Evolutionary conservation across 2,797 vertebrate genomes (phyloP).

Genomic region (Mus spretus): DNA sequence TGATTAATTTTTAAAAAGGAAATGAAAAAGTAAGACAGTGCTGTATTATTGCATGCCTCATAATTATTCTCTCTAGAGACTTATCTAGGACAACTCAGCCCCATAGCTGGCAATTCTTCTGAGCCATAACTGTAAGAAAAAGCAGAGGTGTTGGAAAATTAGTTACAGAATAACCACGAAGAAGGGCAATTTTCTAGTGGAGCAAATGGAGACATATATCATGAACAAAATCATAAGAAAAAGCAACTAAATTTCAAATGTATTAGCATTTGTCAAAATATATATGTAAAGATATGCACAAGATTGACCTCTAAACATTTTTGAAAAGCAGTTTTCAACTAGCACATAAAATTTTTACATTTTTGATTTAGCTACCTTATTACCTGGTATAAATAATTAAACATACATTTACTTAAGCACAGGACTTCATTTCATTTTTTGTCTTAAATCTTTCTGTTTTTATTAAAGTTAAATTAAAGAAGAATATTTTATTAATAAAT

Average conservation of each 20-base stretch:
- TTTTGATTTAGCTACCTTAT: conserved; percentile 54
- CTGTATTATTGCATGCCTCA: not conserved
- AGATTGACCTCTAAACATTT: not conserved
- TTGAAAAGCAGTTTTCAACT: not conserved
- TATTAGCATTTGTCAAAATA: not conserved
- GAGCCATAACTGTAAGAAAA: not conserved
- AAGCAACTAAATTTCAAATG: not conserved
- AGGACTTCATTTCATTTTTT: not conserved
- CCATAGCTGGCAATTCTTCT: not conserved
- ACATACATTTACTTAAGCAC: conserved; percentile 19
- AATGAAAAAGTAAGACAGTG: not conserved
- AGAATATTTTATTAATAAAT: conserved; percentile 41
- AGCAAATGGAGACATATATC: not conserved
- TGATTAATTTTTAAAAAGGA: not conserved
- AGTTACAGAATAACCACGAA: not conserved
- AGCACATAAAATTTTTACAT: not conserved
- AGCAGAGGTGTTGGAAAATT: not conserved
- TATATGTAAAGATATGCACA: not conserved
- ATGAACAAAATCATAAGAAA: not conserved
- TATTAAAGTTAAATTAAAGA: conserved; percentile 45
- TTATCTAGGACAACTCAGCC: not conserved
- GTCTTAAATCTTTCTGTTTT: conserved; percentile 21
- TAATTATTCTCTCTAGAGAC: not conserved
- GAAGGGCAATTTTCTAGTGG: not conserved
- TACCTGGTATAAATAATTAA: conserved; percentile 41